Percentiles rank a stretch among this genome's conserved stretches.
Evolutionary conservation across 2,113 vertebrate species (phyloP).

Genomic region (Gopherus flavomarginatus): DNA sequence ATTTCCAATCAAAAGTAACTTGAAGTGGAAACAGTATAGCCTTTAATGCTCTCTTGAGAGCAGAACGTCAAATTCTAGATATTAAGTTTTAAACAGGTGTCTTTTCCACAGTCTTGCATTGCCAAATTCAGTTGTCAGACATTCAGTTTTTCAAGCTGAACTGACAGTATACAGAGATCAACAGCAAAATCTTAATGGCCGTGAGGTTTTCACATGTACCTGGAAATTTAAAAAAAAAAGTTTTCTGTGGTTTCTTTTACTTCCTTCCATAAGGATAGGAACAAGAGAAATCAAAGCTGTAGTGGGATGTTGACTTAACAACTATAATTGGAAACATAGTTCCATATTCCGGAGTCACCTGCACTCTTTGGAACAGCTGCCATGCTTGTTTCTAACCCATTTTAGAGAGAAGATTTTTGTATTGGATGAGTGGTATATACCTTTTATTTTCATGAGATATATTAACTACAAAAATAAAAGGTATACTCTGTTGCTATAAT

Average conservation of each 20-base stretch:
- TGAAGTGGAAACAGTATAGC: neutral
- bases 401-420: neutral
- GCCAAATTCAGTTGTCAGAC: constrained; percentile 13
- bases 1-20: accelerated
- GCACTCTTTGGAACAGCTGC: neutral
- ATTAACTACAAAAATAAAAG: neutral
- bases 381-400: neutral
- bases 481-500: neutral
- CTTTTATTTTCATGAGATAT: neutral
- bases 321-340: neutral
- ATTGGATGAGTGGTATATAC: neutral
- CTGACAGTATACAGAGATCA: constrained; percentile 37
- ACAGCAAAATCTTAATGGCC: constrained; percentile 56
- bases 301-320: neutral
- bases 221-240: neutral
- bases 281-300: neutral
- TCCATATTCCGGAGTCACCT: neutral
- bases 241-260: neutral
- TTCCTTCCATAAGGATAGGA: neutral
- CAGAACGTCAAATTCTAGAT: constrained; percentile 12
- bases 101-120: neutral
- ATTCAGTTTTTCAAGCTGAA: constrained; percentile 44
- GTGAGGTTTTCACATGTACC: neutral
- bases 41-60: constrained; percentile 5
- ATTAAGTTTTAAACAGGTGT: constrained; percentile 46